phyloP scores from a whole-genome alignment of 2,797 vertebrate species.

The Setipinna tenuifilis region DNA sequence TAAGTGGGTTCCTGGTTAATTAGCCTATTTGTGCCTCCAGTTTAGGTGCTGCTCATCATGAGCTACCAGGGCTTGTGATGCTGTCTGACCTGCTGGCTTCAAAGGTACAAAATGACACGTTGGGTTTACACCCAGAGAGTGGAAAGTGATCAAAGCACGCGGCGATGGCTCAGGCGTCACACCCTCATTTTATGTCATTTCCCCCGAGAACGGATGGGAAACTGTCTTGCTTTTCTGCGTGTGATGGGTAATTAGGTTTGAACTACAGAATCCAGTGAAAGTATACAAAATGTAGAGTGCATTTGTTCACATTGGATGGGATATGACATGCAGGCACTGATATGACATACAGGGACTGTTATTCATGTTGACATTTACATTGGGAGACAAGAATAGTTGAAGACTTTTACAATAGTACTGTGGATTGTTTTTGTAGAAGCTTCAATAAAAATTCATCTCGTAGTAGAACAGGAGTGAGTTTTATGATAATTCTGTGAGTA shows the following conservation, averaged over 20 bases:
- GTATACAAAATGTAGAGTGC: neutral
- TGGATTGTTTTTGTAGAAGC: neutral
- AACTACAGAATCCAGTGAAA: neutral
- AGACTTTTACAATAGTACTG: neutral
- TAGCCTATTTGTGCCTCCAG: neutral
- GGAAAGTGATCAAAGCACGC: slow-evolving; percentile 5
- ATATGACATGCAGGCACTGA: neutral
- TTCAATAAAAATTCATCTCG: neutral
- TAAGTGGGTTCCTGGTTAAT: neutral
- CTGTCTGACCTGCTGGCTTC: slow-evolving; percentile 10
- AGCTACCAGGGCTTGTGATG: neutral
- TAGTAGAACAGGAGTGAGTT: neutral
- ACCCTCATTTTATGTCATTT: slow-evolving; percentile 13
- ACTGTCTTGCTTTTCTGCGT: slow-evolving; percentile 18
- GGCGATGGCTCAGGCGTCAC: slow-evolving; percentile 15
- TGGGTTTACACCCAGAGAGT: neutral
- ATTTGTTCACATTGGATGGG: slow-evolving; percentile 10
- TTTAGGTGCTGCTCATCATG: neutral
- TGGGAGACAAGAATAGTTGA: neutral
- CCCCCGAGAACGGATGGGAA: neutral
- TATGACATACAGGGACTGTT: neutral
- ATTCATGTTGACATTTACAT: neutral
- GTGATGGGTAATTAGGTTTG: slow-evolving; percentile 14
- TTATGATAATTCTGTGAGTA: neutral
- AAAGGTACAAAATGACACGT: slow-evolving; percentile 24